Conservation (phyloP, 92 coral and sea anemone species). For the Chrysogorgia sp. region DNA sequence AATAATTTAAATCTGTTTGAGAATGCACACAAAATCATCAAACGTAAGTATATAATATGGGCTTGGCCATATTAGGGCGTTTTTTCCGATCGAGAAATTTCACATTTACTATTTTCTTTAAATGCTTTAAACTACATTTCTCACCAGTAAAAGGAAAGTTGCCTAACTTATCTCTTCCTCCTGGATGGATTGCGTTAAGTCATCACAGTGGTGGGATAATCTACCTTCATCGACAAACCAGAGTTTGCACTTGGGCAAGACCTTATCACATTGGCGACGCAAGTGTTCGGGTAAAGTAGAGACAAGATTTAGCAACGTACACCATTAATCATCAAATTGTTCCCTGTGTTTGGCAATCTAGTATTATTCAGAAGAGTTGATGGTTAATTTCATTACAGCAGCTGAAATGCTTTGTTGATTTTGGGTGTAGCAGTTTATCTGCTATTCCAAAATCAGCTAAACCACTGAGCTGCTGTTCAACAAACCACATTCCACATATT, state of each 20-base stretch:
- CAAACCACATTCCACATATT: not conserved
- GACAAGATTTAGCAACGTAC: not conserved
- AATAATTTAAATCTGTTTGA: not conserved
- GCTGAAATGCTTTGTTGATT: slow-evolving; percentile 25
- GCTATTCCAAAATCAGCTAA: slow-evolving; percentile 6
- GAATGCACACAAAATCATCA: slow-evolving; percentile 56
- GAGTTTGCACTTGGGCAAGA: slow-evolving; percentile 95
- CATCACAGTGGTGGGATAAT: slow-evolving; percentile 97
- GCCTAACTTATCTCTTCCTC: slow-evolving; percentile 87
- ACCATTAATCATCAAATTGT: too few species aligned
- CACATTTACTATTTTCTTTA: not conserved
- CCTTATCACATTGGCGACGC: slow-evolving; percentile 96
- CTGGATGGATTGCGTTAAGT: slow-evolving; percentile 91
- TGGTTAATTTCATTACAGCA: not conserved
- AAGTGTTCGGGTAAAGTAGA: slow-evolving; percentile 85
- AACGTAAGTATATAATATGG: slow-evolving; percentile 41
- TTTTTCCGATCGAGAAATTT: too few species aligned
- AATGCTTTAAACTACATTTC: not conserved
- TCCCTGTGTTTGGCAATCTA: too few species aligned
- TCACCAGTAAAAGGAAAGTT: slow-evolving; percentile 72
- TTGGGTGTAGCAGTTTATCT: slow-evolving; percentile 26
- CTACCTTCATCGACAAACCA: slow-evolving; percentile 82
- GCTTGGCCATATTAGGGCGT: too few species aligned
- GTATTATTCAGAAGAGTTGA: not conserved
- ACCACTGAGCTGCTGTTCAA: not conserved